Percentiles rank a stretch among this genome's conserved stretches.
Conservation (phyloP, 2,113 vertebrate genomes). For the Oreochromis niloticus region DNA sequence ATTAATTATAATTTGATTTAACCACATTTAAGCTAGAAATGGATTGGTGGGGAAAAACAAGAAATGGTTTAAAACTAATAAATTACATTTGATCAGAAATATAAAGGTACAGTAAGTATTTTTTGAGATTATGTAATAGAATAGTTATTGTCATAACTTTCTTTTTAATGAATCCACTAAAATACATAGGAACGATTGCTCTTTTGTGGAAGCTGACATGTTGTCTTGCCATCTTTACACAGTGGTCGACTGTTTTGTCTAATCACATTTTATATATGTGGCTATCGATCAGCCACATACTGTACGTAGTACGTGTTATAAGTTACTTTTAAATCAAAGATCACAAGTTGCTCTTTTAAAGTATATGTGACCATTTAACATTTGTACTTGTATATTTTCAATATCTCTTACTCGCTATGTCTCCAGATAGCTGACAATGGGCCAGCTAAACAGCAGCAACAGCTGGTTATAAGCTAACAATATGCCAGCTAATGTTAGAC, state of each 20-base stretch:
- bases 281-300: neutral
- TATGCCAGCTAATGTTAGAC: neutral
- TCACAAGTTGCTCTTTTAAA: neutral
- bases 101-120: neutral
- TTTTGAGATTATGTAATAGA: neutral
- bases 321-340: neutral
- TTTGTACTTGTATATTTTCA: neutral
- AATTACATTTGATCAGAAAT: neutral
- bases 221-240: neutral
- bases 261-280: neutral
- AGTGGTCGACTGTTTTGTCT: neutral
- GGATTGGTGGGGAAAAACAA: neutral
- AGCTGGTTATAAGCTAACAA: too few species aligned
- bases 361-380: neutral
- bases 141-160: neutral
- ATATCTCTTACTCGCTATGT: neutral
- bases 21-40: neutral
- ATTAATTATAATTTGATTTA: neutral
- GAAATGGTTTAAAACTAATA: neutral
- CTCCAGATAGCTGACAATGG: neutral
- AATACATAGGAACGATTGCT: neutral
- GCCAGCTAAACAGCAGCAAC: too few species aligned
- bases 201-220: neutral
- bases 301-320: accelerated
- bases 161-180: neutral